A percentile compares a stretch with the other conserved stretches of the same genome.
Evolutionary conservation across 1,140 invertebrate species (phyloP).

Genomic region (Drosophila simulans): DNA sequence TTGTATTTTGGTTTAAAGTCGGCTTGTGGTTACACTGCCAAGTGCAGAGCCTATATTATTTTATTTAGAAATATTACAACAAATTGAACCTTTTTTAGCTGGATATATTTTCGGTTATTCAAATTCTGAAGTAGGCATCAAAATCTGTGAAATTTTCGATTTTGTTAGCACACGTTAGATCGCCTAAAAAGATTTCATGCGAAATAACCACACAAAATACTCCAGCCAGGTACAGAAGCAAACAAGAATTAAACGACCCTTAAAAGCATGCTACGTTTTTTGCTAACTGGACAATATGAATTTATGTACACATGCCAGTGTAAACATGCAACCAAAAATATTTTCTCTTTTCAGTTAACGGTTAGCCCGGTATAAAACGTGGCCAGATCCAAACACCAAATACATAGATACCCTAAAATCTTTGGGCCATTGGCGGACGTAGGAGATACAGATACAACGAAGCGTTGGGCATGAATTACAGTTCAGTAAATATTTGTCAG

Average conservation of each 20-base stretch:
- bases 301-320: conserved; percentile 28
- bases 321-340: conserved; percentile 34
- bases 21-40: not conserved
- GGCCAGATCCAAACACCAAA: conserved; percentile 2
- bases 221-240: conserved; percentile 1
- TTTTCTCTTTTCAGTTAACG: conserved; percentile 29
- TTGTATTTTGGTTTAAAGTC: not conserved
- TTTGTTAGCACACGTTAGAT: not conserved
- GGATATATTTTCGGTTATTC: not conserved
- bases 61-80: not conserved
- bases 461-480: conserved; percentile 37
- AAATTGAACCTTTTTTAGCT: not conserved
- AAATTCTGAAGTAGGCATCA: not conserved
- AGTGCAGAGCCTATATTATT: too few species aligned
- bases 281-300: conserved; percentile 39
- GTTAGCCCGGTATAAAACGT: conserved; percentile 24
- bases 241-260: conserved; percentile 27
- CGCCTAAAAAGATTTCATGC: conserved; percentile 12
- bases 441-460: conserved; percentile 2
- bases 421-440: not conserved
- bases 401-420: conserved; percentile 6
- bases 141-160: not conserved
- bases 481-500: conserved; percentile 49
- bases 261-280: conserved; percentile 37
- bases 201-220: conserved; percentile 16